phyloP scores from a whole-genome alignment of 2,113 vertebrate species.

The Myrmophylax atrothorax region DNA sequence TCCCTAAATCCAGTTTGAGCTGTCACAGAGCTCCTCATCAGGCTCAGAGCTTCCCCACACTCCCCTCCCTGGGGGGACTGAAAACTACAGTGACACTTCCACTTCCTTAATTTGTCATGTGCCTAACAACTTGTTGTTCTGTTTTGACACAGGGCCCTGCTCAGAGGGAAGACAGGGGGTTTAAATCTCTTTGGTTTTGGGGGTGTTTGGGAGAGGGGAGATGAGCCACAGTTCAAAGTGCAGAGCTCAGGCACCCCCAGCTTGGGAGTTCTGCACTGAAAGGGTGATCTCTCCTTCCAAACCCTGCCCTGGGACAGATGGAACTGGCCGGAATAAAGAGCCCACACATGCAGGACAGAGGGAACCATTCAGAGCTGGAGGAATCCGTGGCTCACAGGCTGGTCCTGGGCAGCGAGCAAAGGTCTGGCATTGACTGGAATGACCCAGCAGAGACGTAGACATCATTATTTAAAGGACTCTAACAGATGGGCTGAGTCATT shows the following conservation, averaged over 20 bases:
- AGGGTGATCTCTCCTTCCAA: not conserved
- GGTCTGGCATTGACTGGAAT: not conserved
- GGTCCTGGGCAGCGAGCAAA: not conserved
- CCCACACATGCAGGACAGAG: not conserved
- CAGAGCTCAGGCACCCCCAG: not conserved
- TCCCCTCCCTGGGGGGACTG: not conserved
- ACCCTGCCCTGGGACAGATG: not conserved
- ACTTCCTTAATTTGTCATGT: not conserved
- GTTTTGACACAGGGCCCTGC: not conserved
- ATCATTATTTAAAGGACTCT: not conserved
- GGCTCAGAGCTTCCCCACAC: not conserved
- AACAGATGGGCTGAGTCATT: not conserved
- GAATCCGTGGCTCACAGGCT: not conserved
- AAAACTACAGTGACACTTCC: not conserved
- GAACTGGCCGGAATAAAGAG: not conserved
- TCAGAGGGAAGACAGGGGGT: not conserved
- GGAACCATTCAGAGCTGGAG: slow-evolving; percentile 2
- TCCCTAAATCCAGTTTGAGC: not conserved
- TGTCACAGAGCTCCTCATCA: not conserved
- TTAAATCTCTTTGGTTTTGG: not conserved
- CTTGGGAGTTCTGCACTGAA: not conserved
- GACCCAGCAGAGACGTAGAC: not conserved
- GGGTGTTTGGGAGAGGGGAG: not conserved
- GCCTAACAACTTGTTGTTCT: not conserved
- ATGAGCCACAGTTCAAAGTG: not conserved